Conservation (phyloP, 2,113 vertebrate species). For the Lepisosteus osseus region DNA sequence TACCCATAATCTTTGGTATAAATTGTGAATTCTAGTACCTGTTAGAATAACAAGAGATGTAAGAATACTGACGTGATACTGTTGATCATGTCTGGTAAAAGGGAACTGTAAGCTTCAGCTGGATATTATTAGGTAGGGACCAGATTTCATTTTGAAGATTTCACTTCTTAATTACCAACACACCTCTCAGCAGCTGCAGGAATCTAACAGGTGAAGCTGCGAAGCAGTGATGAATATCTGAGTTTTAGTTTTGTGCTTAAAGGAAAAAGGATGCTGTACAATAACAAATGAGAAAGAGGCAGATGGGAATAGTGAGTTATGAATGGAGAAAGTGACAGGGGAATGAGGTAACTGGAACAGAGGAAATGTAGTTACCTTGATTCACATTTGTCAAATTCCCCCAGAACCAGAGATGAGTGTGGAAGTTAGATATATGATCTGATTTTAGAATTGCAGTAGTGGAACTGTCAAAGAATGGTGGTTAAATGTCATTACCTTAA, state of each 20-base stretch:
- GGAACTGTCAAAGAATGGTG: no score
- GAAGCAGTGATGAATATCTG: constrained; percentile 11
- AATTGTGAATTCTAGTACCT: no score
- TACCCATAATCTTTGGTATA: no score
- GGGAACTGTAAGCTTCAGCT: constrained; percentile 1
- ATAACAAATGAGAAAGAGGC: constrained; percentile 22
- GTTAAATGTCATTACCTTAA: no score
- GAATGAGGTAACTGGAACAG: constrained; percentile 11
- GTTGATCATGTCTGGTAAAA: no score
- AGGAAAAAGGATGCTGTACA: constrained; percentile 21
- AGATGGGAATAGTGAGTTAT: constrained; percentile 12
- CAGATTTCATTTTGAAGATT: constrained; percentile 15
- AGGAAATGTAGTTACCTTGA: neutral
- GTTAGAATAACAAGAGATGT: no score
- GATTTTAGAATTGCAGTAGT: no score
- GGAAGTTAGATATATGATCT: no score
- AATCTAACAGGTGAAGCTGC: constrained; percentile 6
- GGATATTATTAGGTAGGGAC: constrained; percentile 14
- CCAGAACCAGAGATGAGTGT: no score
- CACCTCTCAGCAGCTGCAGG: neutral
- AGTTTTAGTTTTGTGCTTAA: constrained; percentile 13
- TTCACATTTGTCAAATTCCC: no score
- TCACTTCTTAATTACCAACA: constrained; percentile 11
- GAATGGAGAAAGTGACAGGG: constrained; percentile 2
- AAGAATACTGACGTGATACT: no score